Conservation (phyloP, 2,797 vertebrate species). For the Enteromius treurensis region DNA sequence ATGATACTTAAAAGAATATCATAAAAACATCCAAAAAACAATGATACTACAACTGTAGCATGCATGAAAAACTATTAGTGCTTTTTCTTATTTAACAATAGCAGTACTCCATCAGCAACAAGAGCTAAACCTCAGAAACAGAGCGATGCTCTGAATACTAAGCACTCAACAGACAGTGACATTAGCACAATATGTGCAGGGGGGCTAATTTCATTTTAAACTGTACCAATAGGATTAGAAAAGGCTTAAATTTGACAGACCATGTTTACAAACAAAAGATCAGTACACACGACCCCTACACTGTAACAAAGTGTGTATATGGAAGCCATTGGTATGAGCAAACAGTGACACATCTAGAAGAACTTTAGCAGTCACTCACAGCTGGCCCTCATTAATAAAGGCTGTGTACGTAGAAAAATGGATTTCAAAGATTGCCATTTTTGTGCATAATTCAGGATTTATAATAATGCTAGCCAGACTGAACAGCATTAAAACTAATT, state of each 20-base stretch:
- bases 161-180: neutral
- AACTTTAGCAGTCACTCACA: slow-evolving; percentile 5
- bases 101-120: neutral
- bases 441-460: neutral
- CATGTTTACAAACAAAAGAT: slow-evolving; percentile 28
- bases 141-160: neutral
- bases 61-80: neutral
- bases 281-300: neutral
- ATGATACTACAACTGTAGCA: neutral
- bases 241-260: slow-evolving; percentile 7
- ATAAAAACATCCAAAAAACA: neutral
- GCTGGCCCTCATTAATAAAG: slow-evolving; percentile 8
- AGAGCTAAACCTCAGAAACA: neutral
- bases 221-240: slow-evolving; percentile 1
- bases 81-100: neutral
- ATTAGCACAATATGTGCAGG: neutral
- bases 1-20: neutral
- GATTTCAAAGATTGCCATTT: slow-evolving; percentile 8
- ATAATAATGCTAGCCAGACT: neutral
- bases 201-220: neutral
- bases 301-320: neutral
- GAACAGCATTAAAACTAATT: neutral
- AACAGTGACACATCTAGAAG: slow-evolving; percentile 23
- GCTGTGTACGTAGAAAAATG: neutral
- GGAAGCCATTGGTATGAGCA: neutral